Evolutionary conservation across 2,888 invertebrate species (phyloP).

Genomic region (Lycophotia porphyrea): DNA sequence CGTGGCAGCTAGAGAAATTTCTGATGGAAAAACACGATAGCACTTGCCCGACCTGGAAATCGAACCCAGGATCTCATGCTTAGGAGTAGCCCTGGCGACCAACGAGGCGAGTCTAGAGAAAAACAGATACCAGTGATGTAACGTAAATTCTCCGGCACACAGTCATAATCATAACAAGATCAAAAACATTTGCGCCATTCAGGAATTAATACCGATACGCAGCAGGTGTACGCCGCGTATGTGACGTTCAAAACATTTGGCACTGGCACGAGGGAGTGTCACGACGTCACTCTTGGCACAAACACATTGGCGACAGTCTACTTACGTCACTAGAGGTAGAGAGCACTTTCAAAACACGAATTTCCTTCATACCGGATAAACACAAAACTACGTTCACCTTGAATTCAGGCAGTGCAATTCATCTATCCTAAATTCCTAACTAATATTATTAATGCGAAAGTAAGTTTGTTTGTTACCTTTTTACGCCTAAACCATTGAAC

Average conservation of each 20-base stretch:
- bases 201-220: conserved; percentile 37
- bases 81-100: neutral
- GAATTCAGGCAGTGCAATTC: conserved; percentile 28
- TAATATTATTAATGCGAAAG: too few species aligned
- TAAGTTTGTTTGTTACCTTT: too few species aligned
- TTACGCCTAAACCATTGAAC: too few species aligned
- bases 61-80: neutral
- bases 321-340: conserved; percentile 59
- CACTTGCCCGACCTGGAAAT: neutral
- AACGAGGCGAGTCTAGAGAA: conserved; percentile 4
- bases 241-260: conserved; percentile 66
- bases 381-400: conserved; percentile 44
- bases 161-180: conserved; percentile 27
- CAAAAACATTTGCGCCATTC: conserved; percentile 29
- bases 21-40: neutral
- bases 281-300: conserved; percentile 63
- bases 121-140: conserved; percentile 29
- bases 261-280: conserved; percentile 72
- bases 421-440: too few species aligned
- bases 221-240: conserved; percentile 42
- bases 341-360: conserved; percentile 53
- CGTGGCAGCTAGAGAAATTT: neutral
- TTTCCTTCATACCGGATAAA: conserved; percentile 29
- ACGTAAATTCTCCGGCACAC: conserved; percentile 15
- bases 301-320: conserved; percentile 50